Evolutionary conservation across 64 coral and sea anemone genomes (phyloP), one percentile per base, ranked within the genome.

Genomic region (Orbicella faveolata): DNA sequence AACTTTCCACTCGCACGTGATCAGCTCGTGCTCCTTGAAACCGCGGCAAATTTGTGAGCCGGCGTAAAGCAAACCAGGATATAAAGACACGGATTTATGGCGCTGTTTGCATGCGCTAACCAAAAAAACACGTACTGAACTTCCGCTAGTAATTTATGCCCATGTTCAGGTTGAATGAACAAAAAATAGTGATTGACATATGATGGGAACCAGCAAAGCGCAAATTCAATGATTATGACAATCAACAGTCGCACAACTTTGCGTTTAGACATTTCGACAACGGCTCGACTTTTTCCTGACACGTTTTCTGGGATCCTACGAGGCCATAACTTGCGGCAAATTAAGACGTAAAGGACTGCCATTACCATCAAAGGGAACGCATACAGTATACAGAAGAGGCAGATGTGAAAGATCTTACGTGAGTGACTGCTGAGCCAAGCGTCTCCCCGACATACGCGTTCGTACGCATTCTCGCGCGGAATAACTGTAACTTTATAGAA

Each of bases 81-180:
- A 16, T 93, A 93, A 73, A 93, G 70, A 26, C 69, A 75, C 3
- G 92, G 92, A 51, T 93, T 89, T 20, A 93, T 48, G 3, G 92
- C 92, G 23, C 92, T 93, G 79, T 93, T 93, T 2, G 92, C 78
- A 41, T 93, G 92, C 3, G 86, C 87, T 15, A 93, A 3, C 92
- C 92, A 93, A 16, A 75, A 81, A 9, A 52, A 93, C 19, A 76
- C 7, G 4, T 89, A 13, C 16, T 34, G 52, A 18, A 36, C 36
- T 53, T 63, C 30, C 2, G 2, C 1, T 41, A 77, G 91, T n/a
- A 93, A 23, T 14, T 33, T 57, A 1, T 14, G 0, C 0, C 26
- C 19, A 14, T 74, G 23, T 10, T 78, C 84, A 9, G 1, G 18
- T 15, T 61, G 65, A 30, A 88, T 79, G 59, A 19, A 66, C 7